Evolutionary conservation across 1,140 invertebrate genomes (phyloP), one percentile per base, ranked within the genome.

Genomic region (Apis dorsata): DNA sequence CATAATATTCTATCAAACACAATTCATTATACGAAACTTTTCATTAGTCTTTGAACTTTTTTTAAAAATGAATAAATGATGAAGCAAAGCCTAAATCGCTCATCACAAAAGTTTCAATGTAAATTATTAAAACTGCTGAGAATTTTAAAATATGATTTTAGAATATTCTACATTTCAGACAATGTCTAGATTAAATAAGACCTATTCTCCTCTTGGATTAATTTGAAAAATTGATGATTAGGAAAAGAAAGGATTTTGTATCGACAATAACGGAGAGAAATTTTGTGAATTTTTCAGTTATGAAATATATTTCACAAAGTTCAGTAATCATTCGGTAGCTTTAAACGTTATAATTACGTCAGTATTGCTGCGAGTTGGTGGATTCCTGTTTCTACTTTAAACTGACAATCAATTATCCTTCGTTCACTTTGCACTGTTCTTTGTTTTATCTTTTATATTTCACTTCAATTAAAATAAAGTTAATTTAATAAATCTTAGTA

Each of bases 281-380:
- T 10, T 2, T 15, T 34, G 13, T 44, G 1, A 24, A 66, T 19
- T 71, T 86, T 78, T 73, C 86, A 68, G 60, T 65, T 73, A 62
- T 63, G 60, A 72, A 34, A 68, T 51, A 53, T 70, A 24, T 57
- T 76, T 60, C 60, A 74, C 53, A 79, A 63, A 87, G 71, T 88
- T 88, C 81, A 34, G 88, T 85, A 85, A 85, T 72, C 87, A 88
- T 89, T 88, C 87, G 83, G 88, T 89, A 87, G 88, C 85, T 81
- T 79, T 80, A 71, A 89, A 89, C 87, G 84, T 74, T 87, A 74
- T 89, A 89, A 89, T 89, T 89, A 89, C 83, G 77, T 57, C 53
- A 72, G 55, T 69, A 75, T 81, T 87, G 72, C 86, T 34, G 68
- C 65, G 74, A 84, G 62, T 81, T 59, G 44, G 57, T 74, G 63